Conservation (phyloP, 1,140 invertebrate species). For the Coelopa frigida region DNA sequence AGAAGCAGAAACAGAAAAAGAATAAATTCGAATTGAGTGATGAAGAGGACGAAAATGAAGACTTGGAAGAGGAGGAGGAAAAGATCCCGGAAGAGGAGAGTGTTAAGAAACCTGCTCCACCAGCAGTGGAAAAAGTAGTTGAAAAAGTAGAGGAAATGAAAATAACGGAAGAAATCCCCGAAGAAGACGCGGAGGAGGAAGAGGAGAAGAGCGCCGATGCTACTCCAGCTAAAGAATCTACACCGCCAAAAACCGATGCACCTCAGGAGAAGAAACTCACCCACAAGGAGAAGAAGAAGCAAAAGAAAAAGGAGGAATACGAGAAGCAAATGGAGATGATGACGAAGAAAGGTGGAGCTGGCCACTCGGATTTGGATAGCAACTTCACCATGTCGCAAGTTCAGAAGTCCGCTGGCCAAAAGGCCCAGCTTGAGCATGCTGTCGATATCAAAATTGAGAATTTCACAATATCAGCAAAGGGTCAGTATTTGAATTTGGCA, state of each 20-base stretch:
- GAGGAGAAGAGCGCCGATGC: conserved; percentile 15
- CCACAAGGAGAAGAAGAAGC: conserved; percentile 91
- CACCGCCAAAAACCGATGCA: too few species aligned
- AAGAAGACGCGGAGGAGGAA: conserved; percentile 17
- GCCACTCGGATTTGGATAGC: conserved; percentile 78
- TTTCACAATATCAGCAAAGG: conserved; percentile 95
- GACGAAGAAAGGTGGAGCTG: conserved; percentile 80
- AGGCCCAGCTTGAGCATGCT: conserved; percentile 82
- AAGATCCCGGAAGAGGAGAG: background rate
- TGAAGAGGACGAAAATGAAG: conserved; percentile 23
- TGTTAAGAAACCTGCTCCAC: conserved; percentile 4
- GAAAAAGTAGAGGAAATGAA: conserved; percentile 12
- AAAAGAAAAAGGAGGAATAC: conserved; percentile 89
- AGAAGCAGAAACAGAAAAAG: conserved; percentile 29
- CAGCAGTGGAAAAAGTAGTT: conserved; percentile 2
- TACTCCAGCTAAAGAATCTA: too few species aligned
- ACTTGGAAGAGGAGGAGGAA: conserved; percentile 6
- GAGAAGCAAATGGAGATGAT: conserved; percentile 84
- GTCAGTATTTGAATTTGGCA: conserved; percentile 52
- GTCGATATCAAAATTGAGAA: conserved; percentile 98
- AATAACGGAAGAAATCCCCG: conserved; percentile 16
- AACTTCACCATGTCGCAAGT: conserved; percentile 96
- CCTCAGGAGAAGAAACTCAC: conserved; percentile 68
- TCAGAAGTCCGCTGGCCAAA: conserved; percentile 77
- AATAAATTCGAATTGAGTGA: conserved; percentile 30